Base-by-base conservation (phyloP, 35 echinoderm and acorn worm genomes). In the Apostichopus japonicus region DNA sequence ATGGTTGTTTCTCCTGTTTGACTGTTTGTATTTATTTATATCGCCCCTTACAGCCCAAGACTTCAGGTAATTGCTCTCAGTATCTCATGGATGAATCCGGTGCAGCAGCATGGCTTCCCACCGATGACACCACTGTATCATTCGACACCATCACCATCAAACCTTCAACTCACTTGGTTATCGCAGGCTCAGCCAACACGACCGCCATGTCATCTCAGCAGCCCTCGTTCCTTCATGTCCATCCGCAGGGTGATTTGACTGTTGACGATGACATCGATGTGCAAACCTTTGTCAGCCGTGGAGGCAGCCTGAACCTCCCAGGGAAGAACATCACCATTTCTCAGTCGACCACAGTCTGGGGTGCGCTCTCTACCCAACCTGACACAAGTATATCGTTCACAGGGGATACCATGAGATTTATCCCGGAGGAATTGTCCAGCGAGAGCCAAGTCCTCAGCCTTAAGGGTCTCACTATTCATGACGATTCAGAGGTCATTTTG, bases 81-180 rank as follows among this genome's bases (percentile, higher is more conserved):
- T 94, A 83, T 86, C 77, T 91, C 65, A 17, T 53, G 4, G 53
- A 86, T 10, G 75, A 83, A 21, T 81, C 88, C 93, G 93, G 93
- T 79, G 91, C 96, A 56, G 61, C 92, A 24, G 93, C 93, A 14
- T 97, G 93, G 93, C 78, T 95, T 78, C 54, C 93, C 53, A 71
- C 90, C 63, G 9, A 67, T 8, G 55, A 17, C 25, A n/a, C 70
- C 9, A 19, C 17, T 54, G 7, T 55, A 53, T 19, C 6, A 4
- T 23, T 95, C 1, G 33, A 55, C 22, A 21, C 67, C 6, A 91
- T 97, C 51, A 51, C 33, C 77, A 83, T 97, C 22, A 57, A 75
- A 15, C 8, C 24, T 6, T 79, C 73, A 16, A 79, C 87, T 84
- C 91, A 95, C 87, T 79, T 97, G 70, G 93, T 93, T 27, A 86